Conservation (phyloP, 35 echinoderm and acorn worm genomes). For the Lytechinus variegatus region DNA sequence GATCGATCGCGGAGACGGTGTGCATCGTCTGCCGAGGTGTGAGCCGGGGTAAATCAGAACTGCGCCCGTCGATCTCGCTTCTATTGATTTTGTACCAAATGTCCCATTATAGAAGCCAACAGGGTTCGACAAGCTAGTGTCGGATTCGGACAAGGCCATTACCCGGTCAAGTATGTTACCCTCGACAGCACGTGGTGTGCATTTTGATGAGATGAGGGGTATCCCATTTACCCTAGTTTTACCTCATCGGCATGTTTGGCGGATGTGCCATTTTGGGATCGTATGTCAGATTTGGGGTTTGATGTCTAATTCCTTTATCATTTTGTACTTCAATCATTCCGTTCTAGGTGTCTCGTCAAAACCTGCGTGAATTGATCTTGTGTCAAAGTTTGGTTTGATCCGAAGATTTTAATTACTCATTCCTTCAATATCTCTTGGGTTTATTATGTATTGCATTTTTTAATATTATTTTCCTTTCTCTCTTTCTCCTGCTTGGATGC, state of each 20-base stretch:
- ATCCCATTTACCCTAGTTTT: background rate
- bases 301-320: background rate
- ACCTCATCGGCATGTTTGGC: background rate
- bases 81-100: conserved; percentile 6
- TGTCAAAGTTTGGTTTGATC: no score
- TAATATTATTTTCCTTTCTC: no score
- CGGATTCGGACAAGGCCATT: conserved; percentile 7
- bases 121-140: background rate
- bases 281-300: background rate
- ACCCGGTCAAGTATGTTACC: conserved; percentile 9
- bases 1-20: background rate
- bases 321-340: background rate
- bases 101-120: conserved; percentile 1
- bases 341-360: no score
- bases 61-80: background rate
- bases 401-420: no score
- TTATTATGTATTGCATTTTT: no score
- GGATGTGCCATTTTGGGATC: conserved; percentile 2
- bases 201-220: background rate
- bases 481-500: no score
- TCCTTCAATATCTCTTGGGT: no score
- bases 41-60: conserved; percentile 8
- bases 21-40: background rate
- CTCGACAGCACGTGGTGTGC: background rate
- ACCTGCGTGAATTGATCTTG: no score